Conservation (phyloP, 1,140 invertebrate genomes). For the Gerris buenoi region DNA sequence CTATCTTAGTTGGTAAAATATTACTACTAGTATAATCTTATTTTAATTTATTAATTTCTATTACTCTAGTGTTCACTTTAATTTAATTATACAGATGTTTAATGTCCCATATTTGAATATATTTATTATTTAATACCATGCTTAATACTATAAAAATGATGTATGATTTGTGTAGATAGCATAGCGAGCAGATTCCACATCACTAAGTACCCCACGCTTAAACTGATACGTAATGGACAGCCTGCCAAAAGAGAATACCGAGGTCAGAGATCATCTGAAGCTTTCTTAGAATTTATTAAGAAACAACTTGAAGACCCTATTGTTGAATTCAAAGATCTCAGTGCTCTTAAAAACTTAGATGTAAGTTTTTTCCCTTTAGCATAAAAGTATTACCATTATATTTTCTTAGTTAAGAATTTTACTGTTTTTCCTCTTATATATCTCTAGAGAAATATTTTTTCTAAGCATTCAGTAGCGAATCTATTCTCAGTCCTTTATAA, state of each 20-base stretch:
- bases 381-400: too few species aligned
- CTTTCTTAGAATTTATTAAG: conserved; percentile 71
- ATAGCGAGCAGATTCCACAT: conserved; percentile 86
- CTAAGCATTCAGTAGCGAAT: too few species aligned
- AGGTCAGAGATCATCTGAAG: conserved; percentile 63
- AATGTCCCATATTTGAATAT: neutral
- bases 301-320: conserved; percentile 86
- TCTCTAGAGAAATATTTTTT: too few species aligned
- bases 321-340: conserved; percentile 54
- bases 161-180: conserved; percentile 39
- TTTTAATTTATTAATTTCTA: too few species aligned
- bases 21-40: too few species aligned
- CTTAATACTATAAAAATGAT: neutral
- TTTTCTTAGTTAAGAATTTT: too few species aligned
- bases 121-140: neutral
- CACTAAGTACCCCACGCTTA: conserved; percentile 95
- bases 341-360: conserved; percentile 63
- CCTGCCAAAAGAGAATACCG: conserved; percentile 89
- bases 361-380: conserved; percentile 38
- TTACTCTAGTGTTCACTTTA: too few species aligned
- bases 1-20: too few species aligned
- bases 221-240: conserved; percentile 87
- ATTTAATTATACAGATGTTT: too few species aligned
- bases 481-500: too few species aligned
- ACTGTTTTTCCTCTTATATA: too few species aligned